Percentiles rank a stretch among this genome's conserved stretches.
Conservation (phyloP, 2,888 invertebrate species). For the Cosmorhoe ocellata region DNA sequence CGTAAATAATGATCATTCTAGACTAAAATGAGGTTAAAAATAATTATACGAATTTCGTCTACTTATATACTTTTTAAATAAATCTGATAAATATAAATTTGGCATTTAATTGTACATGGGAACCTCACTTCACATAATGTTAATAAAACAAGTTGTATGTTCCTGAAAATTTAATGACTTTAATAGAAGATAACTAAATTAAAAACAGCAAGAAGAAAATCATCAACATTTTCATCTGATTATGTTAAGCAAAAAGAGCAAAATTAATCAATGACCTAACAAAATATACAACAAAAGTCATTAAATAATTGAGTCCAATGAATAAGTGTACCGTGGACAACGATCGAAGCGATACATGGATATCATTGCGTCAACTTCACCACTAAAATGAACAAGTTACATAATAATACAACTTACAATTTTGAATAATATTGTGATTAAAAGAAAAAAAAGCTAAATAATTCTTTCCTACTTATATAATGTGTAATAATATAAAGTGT, state of each 20-base stretch:
- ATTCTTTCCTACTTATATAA: slow-evolving; percentile 81
- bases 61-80: slow-evolving; percentile 4
- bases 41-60: too few relatives aligned
- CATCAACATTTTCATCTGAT: slow-evolving; percentile 77
- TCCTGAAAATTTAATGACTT: slow-evolving; percentile 83
- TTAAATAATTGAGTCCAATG: slow-evolving; percentile 80
- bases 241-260: slow-evolving; percentile 75
- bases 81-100: not conserved
- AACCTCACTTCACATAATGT: slow-evolving; percentile 23
- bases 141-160: slow-evolving; percentile 59
- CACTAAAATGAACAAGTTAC: slow-evolving; percentile 76
- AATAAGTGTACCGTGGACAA: slow-evolving; percentile 68
- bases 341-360: slow-evolving; percentile 64
- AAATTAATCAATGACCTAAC: slow-evolving; percentile 83
- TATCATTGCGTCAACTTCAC: slow-evolving; percentile 65
- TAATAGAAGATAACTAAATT: slow-evolving; percentile 83
- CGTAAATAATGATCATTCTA: not conserved
- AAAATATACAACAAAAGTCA: slow-evolving; percentile 83
- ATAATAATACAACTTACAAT: slow-evolving; percentile 81
- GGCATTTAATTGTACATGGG: not conserved
- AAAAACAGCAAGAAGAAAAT: slow-evolving; percentile 81
- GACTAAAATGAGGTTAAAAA: not conserved
- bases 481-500: slow-evolving; percentile 82
- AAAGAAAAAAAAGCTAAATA: slow-evolving; percentile 80
- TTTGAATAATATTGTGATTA: slow-evolving; percentile 82